phyloP scores from a whole-genome alignment of 2,113 vertebrate species.

The Lynx canadensis region DNA sequence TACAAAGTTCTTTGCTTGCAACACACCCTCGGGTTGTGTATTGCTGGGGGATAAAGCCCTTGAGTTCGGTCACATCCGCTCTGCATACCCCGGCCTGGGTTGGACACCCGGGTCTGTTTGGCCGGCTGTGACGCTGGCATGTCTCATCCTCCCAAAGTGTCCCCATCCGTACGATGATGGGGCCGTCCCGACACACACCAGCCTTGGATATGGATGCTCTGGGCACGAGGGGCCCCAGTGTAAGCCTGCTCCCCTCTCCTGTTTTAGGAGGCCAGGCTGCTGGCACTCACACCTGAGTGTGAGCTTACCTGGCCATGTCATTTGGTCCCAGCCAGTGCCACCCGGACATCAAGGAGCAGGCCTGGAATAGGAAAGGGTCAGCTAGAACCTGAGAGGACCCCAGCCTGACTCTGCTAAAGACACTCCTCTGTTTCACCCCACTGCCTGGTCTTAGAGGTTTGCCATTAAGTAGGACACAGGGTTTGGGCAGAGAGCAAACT shows the following conservation, averaged over 20 bases:
- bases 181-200: accelerated
- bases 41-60: accelerated
- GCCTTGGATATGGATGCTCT: neutral
- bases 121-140: neutral
- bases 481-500: neutral
- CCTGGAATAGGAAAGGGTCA: neutral
- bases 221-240: neutral
- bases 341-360: neutral
- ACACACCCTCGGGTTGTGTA: neutral
- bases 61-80: neutral
- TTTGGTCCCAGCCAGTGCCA: neutral
- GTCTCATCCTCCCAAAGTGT: neutral
- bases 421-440: accelerated
- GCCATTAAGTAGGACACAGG: neutral
- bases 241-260: neutral
- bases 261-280: neutral
- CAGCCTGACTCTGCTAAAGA: neutral
- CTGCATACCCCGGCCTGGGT: neutral
- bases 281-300: neutral
- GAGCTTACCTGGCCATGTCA: too few relatives aligned
- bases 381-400: neutral
- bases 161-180: too few relatives aligned
- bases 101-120: neutral
- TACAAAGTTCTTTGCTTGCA: neutral
- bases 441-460: neutral